These are phyloP conservation scores for Cochlearius cochlearius DNA, from an alignment of 2,113 vertebrate genomes.

Conservation along the genomic window DNA sequence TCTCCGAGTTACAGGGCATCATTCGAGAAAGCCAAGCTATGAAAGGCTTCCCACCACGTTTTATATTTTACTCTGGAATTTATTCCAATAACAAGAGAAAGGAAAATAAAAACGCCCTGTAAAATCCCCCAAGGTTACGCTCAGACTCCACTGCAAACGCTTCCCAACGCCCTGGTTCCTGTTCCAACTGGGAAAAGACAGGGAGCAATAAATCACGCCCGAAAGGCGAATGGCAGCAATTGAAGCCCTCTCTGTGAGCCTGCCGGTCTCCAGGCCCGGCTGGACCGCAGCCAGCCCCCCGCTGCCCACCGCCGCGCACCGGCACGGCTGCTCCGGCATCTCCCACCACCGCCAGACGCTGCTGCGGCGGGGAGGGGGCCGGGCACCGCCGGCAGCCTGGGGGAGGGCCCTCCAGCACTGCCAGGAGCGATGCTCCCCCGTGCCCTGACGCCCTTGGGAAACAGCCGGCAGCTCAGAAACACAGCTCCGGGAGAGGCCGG, in stretches of 20 bases:
- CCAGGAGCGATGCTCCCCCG: background rate
- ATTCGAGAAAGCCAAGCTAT: background rate
- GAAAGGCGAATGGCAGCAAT: background rate
- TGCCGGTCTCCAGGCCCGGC: background rate
- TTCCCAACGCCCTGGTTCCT: background rate
- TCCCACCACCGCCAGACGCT: background rate
- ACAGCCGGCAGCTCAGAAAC: background rate
- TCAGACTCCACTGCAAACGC: background rate
- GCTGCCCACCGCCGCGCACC: background rate
- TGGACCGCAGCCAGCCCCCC: background rate
- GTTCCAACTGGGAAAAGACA: background rate
- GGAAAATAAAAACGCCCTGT: background rate
- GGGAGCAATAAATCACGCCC: background rate
- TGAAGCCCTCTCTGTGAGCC: background rate
- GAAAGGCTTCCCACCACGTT: background rate
- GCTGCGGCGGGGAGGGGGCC: background rate
- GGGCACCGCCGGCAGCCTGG: accelerated
- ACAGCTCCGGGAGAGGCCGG: background rate
- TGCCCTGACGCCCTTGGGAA: background rate
- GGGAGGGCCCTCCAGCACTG: background rate
- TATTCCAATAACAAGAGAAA: background rate
- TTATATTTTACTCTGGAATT: background rate
- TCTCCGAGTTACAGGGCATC: background rate
- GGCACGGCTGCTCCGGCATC: background rate
- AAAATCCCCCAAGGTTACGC: background rate